Conservation (phyloP, 2,113 vertebrate genomes). For the Lucifuga dentata region DNA sequence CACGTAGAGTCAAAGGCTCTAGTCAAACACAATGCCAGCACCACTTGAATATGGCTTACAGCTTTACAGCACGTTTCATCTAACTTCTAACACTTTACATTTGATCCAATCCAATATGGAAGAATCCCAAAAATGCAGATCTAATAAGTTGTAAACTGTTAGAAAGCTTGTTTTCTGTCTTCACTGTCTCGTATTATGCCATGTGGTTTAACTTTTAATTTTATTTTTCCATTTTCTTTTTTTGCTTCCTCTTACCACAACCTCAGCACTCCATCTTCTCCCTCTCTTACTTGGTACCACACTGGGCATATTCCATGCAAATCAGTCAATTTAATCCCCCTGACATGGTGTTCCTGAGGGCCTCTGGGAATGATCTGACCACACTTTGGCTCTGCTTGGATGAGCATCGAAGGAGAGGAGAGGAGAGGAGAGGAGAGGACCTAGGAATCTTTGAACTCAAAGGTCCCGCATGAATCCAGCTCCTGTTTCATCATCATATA, state of each 20-base stretch:
- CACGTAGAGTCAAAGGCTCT: constrained; percentile 17
- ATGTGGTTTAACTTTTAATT: too few species aligned
- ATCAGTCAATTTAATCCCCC: constrained; percentile 70
- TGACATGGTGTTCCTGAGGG: constrained; percentile 58
- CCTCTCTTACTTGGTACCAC: constrained; percentile 20
- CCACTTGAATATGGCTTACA: constrained; percentile 30
- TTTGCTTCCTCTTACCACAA: not conserved
- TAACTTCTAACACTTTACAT: constrained; percentile 25
- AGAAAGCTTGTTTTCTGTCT: constrained; percentile 7
- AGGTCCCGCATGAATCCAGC: constrained; percentile 18
- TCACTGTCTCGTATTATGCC: not conserved
- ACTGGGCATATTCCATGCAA: constrained; percentile 53
- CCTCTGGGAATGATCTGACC: constrained; percentile 56
- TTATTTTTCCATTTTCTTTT: too few species aligned
- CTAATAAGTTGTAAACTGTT: not conserved
- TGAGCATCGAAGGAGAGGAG: constrained; percentile 3
- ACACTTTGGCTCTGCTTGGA: constrained; percentile 53
- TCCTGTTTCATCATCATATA: constrained; percentile 1
- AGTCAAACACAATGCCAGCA: constrained; percentile 17
- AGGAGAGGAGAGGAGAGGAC: constrained; percentile 24
- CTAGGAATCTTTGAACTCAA: constrained; percentile 4
- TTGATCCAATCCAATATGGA: not conserved
- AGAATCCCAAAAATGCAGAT: too few species aligned
- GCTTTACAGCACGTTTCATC: constrained; percentile 1
- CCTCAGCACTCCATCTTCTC: not conserved